phyloP scores from a whole-genome alignment of 1,140 invertebrate species.

The Aporrectodea caliginosa region DNA sequence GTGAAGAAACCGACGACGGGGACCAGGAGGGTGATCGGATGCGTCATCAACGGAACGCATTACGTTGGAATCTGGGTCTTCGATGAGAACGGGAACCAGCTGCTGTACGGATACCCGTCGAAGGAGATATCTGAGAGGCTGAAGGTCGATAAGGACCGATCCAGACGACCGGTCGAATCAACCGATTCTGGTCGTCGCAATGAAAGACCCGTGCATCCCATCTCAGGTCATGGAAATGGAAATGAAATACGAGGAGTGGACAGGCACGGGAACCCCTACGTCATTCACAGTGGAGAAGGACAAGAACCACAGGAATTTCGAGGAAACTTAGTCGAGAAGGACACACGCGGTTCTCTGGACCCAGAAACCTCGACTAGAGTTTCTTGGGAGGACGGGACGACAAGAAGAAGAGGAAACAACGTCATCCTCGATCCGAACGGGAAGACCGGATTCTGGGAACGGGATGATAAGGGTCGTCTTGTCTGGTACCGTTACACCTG shows the following conservation, averaged over 20 bases:
- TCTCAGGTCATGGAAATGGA: not conserved
- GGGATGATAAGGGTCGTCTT: not conserved
- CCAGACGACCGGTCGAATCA: not conserved
- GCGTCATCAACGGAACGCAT: not conserved
- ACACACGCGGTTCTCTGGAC: not conserved
- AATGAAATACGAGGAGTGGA: not conserved
- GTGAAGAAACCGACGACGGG: not conserved
- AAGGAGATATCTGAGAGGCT: too few species aligned
- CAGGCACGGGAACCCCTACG: not conserved
- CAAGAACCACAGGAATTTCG: not conserved
- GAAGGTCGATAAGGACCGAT: not conserved
- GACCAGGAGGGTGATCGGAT: not conserved
- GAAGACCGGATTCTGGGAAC: not conserved
- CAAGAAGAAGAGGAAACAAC: not conserved
- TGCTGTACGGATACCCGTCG: not conserved
- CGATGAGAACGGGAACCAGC: not conserved
- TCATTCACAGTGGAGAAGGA: not conserved
- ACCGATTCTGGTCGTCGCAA: not conserved
- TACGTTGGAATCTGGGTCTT: not conserved
- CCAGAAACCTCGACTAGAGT: not conserved
- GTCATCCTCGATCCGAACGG: not conserved
- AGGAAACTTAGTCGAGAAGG: not conserved
- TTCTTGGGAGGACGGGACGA: not conserved
- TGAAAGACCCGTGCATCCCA: not conserved
- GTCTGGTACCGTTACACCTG: not conserved